Conservation (phyloP, 2,797 vertebrate species). For the Eulemur albifrons region DNA sequence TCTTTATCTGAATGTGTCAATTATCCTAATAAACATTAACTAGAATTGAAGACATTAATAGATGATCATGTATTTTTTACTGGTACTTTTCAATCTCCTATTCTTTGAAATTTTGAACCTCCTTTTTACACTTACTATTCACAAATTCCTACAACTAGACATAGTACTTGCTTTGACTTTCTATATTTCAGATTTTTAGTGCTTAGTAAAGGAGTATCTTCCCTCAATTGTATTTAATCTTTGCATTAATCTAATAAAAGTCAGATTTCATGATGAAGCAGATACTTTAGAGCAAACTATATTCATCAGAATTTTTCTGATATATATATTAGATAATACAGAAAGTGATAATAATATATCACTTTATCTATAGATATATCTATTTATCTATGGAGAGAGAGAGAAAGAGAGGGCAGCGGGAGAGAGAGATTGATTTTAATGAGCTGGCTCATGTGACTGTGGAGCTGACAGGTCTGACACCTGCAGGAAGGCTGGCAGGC, state of each 20-base stretch:
- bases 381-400: too few relatives aligned
- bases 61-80: neutral
- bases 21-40: constrained; percentile 13
- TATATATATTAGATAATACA: neutral
- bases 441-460: neutral
- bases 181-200: neutral
- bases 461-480: neutral
- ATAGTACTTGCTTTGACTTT: neutral
- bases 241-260: neutral
- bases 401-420: too few relatives aligned
- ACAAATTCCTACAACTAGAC: neutral
- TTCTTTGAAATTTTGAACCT: neutral
- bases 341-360: too few relatives aligned
- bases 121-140: neutral
- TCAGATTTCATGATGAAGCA: neutral
- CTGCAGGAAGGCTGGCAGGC: neutral
- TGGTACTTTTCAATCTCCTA: neutral
- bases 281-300: neutral
- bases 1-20: constrained; percentile 31
- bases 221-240: neutral
- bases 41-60: constrained; percentile 9
- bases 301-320: neutral
- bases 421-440: neutral
- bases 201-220: neutral
- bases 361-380: too few relatives aligned